These are phyloP conservation scores for Palloptera scutellata DNA, from an alignment of 2,888 invertebrate genomes.

Conservation along the genomic window DNA sequence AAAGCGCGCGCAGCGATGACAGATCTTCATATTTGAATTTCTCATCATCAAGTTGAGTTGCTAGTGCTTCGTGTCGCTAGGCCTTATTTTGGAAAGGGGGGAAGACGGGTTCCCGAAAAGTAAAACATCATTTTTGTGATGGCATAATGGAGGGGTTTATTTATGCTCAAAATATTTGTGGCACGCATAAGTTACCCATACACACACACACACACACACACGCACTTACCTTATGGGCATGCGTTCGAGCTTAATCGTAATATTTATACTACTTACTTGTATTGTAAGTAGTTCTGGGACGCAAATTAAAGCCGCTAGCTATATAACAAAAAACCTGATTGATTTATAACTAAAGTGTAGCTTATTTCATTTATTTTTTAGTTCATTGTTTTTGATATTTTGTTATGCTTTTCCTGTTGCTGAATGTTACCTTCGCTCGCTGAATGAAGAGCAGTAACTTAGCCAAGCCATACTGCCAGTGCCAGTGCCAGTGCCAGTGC, in stretches of 20 bases:
- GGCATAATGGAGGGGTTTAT: constrained; percentile 29
- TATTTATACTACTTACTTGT: constrained; percentile 5
- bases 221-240: neutral
- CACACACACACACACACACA: neutral
- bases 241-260: neutral
- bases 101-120: constrained; percentile 27
- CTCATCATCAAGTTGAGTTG: no score
- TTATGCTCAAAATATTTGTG: neutral
- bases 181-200: neutral
- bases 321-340: constrained; percentile 53
- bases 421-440: no score
- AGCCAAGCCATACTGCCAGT: constrained; percentile 13
- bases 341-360: constrained; percentile 52
- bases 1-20: constrained; percentile 6
- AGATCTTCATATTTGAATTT: constrained; percentile 7
- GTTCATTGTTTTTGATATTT: constrained; percentile 15
- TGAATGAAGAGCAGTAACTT: no score
- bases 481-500: constrained; percentile 5
- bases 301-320: constrained; percentile 41
- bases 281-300: constrained; percentile 22
- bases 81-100: neutral
- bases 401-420: no score
- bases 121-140: constrained; percentile 42
- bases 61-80: no score
- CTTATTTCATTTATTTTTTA: constrained; percentile 3